Percentiles rank a stretch among this genome's conserved stretches.
These are phyloP conservation scores for Prinia subflava DNA, from an alignment of 2,113 vertebrate species.

Conservation along the genomic window DNA sequence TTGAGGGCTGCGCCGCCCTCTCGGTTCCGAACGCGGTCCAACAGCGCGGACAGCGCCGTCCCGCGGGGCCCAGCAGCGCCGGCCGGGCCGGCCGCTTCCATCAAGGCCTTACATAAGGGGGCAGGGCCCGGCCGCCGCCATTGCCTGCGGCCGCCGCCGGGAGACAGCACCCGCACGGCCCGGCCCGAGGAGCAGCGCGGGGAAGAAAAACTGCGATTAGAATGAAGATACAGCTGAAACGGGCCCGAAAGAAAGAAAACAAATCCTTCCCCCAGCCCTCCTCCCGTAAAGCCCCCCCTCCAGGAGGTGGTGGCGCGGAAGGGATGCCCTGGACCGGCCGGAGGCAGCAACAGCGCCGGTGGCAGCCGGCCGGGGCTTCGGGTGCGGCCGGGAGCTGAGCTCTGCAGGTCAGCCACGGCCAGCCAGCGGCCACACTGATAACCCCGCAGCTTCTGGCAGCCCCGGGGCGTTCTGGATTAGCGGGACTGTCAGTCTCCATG, in stretches of 20 bases:
- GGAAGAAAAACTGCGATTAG: neutral
- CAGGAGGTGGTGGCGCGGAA: neutral
- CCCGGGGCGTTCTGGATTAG: neutral
- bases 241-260: slow-evolving; percentile 3
- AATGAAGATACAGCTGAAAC: neutral
- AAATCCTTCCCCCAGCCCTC: neutral
- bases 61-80: neutral
- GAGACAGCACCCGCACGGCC: slow-evolving; percentile 64
- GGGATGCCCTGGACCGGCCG: neutral
- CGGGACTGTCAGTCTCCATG: neutral
- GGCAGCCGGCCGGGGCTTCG: neutral
- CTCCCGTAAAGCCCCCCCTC: neutral
- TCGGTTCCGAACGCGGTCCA: neutral
- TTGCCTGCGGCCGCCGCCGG: slow-evolving; percentile 39
- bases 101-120: slow-evolving; percentile 39
- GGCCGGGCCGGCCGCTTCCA: neutral
- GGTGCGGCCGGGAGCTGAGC: neutral
- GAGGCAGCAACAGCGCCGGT: accelerated
- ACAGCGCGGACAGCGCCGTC: accelerated
- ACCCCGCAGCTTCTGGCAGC: neutral
- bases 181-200: neutral
- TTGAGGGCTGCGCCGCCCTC: accelerated
- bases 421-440: neutral
- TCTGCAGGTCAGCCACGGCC: neutral
- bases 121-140: neutral